Percentiles rank a stretch among this genome's conserved stretches.
These are phyloP conservation scores for Aegithalos caudatus DNA, from an alignment of 2,113 vertebrate species.

Conservation along the genomic window DNA sequence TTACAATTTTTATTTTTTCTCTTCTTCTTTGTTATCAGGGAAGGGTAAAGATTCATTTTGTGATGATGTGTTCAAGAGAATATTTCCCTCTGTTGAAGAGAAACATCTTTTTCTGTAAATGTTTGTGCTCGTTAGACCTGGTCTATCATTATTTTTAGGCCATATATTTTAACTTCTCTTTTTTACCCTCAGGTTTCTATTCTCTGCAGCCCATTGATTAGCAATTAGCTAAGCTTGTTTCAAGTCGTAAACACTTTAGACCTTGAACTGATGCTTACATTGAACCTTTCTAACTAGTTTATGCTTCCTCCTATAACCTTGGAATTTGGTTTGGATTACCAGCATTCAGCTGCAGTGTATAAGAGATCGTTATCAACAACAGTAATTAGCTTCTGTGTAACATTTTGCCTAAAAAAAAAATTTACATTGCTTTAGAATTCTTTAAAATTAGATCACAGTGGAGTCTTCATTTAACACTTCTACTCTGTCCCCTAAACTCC, in stretches of 20 bases:
- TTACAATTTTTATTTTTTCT: background rate
- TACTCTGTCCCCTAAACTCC: background rate
- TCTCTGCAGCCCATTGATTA: background rate
- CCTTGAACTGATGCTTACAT: background rate
- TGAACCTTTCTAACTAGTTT: background rate
- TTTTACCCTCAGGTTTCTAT: background rate
- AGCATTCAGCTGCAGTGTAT: background rate
- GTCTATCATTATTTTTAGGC: background rate
- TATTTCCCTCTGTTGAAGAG: background rate
- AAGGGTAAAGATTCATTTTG: background rate
- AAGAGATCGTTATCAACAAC: background rate
- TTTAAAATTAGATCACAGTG: background rate
- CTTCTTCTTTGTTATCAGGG: background rate
- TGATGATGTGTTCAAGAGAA: background rate
- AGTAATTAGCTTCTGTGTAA: background rate
- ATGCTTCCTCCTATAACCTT: background rate
- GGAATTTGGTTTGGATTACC: background rate
- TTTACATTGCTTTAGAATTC: background rate
- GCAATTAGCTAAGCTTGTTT: constrained; percentile 32
- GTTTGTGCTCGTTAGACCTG: background rate
- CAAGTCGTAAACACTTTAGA: background rate
- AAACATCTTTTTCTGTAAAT: background rate
- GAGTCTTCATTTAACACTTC: background rate
- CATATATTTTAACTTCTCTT: background rate
- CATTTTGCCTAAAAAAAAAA: background rate